Evolutionary conservation across 2,888 invertebrate genomes (phyloP).

Genomic region (Stegophylla sp.): DNA sequence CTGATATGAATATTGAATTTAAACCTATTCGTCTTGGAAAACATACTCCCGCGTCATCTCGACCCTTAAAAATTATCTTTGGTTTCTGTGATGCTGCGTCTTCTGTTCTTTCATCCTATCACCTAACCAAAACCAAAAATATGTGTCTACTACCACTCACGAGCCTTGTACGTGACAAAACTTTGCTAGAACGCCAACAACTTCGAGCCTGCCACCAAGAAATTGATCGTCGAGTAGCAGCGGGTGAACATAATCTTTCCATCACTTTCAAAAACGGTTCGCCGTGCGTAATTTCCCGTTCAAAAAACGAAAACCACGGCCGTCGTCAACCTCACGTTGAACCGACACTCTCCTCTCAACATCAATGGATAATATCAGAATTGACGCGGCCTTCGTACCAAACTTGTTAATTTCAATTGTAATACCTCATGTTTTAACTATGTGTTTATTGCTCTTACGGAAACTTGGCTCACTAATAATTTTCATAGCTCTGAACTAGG

Average conservation of each 20-base stretch:
- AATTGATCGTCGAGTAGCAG: background rate
- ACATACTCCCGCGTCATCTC: background rate
- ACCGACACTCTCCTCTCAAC: background rate
- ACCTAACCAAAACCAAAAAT: background rate
- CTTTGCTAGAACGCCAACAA: background rate
- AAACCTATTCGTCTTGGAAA: conserved; percentile 1
- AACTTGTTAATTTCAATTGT: too few species aligned
- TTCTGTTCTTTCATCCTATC: background rate
- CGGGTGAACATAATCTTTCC: conserved; percentile 11
- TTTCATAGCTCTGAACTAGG: background rate
- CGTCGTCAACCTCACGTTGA: background rate
- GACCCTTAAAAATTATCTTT: background rate
- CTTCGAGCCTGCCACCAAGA: conserved; percentile 2
- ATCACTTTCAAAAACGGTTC: conserved; percentile 23
- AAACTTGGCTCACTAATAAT: background rate
- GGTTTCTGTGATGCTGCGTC: background rate
- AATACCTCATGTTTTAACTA: background rate
- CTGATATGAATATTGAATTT: background rate
- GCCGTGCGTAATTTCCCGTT: conserved; percentile 13
- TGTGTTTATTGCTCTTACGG: background rate
- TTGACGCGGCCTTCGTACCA: too few species aligned
- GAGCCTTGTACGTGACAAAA: background rate
- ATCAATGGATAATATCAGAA: too few species aligned
- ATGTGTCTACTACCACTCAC: background rate
- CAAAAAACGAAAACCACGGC: conserved; percentile 3